Evolutionary conservation across 1,140 invertebrate species (phyloP).

Genomic region (Notospermus geniculatus): DNA sequence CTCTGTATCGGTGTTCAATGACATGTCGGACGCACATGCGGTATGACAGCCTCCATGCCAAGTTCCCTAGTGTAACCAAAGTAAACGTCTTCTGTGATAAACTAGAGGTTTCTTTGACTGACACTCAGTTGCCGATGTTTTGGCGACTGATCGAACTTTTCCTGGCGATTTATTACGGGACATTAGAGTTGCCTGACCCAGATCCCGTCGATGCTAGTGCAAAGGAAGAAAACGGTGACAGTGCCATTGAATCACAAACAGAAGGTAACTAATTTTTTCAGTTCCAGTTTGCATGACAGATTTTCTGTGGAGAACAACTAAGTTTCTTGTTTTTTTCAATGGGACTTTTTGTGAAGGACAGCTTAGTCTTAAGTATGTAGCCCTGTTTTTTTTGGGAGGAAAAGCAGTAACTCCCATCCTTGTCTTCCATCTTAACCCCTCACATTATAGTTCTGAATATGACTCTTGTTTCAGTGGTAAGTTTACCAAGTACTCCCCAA

Average conservation of each 20-base stretch:
- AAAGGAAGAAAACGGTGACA: conserved; percentile 4
- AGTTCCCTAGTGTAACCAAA: conserved; percentile 65
- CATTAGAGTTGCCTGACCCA: conserved; percentile 32
- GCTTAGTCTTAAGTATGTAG: too few species aligned
- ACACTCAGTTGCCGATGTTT: conserved; percentile 81
- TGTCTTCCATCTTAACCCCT: too few species aligned
- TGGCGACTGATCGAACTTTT: conserved; percentile 68
- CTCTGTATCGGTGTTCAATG: conserved; percentile 82
- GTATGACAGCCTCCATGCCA: conserved; percentile 64
- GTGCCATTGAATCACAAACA: conserved; percentile 4
- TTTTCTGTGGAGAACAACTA: too few species aligned
- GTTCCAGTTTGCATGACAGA: too few species aligned
- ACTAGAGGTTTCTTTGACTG: conserved; percentile 76
- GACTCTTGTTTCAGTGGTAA: too few species aligned
- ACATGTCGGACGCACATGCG: conserved; percentile 63
- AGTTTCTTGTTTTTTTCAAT: too few species aligned
- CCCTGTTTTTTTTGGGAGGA: too few species aligned
- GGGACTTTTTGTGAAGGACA: too few species aligned
- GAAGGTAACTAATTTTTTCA: conserved; percentile 4
- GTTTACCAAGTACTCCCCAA: too few species aligned
- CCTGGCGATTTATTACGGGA: conserved; percentile 64
- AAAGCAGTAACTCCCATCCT: too few species aligned
- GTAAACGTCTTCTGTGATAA: conserved; percentile 72
- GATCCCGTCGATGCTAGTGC: conserved; percentile 4
- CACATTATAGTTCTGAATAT: too few species aligned